These are phyloP conservation scores for Meiosimyza platycephala DNA, from an alignment of 2,888 invertebrate species.

Conservation along the genomic window DNA sequence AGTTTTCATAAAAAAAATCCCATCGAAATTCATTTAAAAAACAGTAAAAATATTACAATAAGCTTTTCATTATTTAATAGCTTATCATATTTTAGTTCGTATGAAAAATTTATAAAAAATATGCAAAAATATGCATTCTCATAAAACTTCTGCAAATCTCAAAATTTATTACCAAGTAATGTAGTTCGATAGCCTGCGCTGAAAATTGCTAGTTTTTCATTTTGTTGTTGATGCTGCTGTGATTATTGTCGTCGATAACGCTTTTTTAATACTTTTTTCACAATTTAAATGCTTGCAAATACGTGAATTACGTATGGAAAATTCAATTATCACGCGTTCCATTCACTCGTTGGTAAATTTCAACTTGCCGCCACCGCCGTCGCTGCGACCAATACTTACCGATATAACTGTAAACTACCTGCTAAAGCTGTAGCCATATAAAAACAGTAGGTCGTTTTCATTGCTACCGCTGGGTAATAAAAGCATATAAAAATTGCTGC, in stretches of 20 bases:
- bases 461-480: conserved; percentile 17
- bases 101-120: neutral
- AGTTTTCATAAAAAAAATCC: no score
- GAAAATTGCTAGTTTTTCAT: conserved; percentile 2
- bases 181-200: neutral
- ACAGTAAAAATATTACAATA: no score
- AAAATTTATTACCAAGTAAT: conserved; percentile 26
- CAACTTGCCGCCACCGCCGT: no score
- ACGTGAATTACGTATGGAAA: conserved; percentile 15
- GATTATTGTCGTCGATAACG: conserved; percentile 14
- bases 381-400: no score
- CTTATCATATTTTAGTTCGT: no score
- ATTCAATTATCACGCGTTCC: conserved; percentile 23
- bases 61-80: no score
- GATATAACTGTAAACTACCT: no score
- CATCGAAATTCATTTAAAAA: no score
- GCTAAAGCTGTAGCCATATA: no score
- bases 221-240: conserved; percentile 15
- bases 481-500: conserved; percentile 8
- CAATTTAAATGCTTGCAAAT: conserved; percentile 26
- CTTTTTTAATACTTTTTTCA: conserved; percentile 30
- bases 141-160: conserved; percentile 26
- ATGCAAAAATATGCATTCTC: neutral
- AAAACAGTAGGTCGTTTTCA: neutral
- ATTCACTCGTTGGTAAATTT: no score